Evolutionary conservation across 2,113 vertebrate genomes (phyloP).

Genomic region (Todiramphus chloris): DNA sequence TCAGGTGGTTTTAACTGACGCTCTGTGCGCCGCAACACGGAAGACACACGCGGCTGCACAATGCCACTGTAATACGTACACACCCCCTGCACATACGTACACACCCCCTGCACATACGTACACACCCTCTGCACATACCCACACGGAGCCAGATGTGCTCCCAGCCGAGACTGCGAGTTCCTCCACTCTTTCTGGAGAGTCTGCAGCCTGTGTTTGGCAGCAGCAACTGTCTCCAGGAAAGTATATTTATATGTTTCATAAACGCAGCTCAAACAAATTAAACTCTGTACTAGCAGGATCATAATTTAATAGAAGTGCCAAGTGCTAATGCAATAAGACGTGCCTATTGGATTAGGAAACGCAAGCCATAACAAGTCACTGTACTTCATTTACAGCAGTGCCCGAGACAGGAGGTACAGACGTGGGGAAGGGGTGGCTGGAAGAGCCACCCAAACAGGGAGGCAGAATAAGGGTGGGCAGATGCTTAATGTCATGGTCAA

Average conservation of each 20-base stretch:
- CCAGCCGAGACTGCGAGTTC: background rate
- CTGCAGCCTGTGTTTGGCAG: background rate
- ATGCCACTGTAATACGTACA: background rate
- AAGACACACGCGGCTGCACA: background rate
- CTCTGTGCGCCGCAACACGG: background rate
- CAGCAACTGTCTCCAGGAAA: slow-evolving; percentile 1
- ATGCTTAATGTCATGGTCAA: background rate
- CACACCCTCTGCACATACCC: background rate
- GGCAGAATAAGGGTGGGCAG: background rate
- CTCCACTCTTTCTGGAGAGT: background rate
- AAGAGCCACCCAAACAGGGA: background rate
- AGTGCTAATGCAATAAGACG: slow-evolving; percentile 68
- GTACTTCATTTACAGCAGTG: slow-evolving; percentile 37
- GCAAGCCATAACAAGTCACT: slow-evolving; percentile 20
- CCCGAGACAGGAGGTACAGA: background rate
- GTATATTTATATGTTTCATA: slow-evolving; percentile 61
- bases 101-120: background rate
- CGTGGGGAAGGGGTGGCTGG: background rate
- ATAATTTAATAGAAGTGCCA: slow-evolving; percentile 65
- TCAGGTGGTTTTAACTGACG: background rate
- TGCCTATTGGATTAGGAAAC: slow-evolving; percentile 38
- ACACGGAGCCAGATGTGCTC: background rate
- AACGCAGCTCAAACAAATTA: slow-evolving; percentile 68
- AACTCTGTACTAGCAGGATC: slow-evolving; percentile 61
- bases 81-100: no score